Percentiles rank a stretch among this genome's conserved stretches.
Evolutionary conservation across 2,113 vertebrate genomes (phyloP).

Genomic region (Coptodon rendalli): DNA sequence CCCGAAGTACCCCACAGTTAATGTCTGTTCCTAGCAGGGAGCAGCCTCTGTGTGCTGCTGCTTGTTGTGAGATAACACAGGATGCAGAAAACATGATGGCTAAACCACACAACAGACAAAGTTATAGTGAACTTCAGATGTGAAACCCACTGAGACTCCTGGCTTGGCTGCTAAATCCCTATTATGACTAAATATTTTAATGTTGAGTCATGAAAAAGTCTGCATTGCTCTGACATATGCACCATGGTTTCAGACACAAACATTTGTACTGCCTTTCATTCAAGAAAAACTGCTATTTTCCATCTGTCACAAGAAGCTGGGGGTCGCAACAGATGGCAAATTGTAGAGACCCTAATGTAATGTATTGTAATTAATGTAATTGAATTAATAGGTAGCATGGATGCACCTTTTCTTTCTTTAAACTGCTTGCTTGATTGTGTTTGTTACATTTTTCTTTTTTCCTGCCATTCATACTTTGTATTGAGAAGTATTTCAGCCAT

Average conservation of each 20-base stretch:
- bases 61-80: not conserved
- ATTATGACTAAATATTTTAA: not conserved
- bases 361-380: not conserved
- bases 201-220: not conserved
- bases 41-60: not conserved
- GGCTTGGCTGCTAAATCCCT: not conserved
- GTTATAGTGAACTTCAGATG: not conserved
- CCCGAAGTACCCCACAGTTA: not conserved
- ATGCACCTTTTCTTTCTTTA: not conserved
- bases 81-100: not conserved
- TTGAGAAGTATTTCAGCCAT: not conserved
- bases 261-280: not conserved
- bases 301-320: not conserved
- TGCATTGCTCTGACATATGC: not conserved
- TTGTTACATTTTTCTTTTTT: not conserved
- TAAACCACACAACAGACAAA: not conserved
- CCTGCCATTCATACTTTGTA: not conserved
- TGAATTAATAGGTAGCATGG: not conserved
- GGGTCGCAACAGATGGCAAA: not conserved
- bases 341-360: not conserved
- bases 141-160: not conserved
- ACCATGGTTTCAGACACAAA: not conserved
- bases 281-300: not conserved
- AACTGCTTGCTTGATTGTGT: not conserved
- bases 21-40: conserved; percentile 7